phyloP scores from a whole-genome alignment of 2,113 vertebrate genomes.

The Lophura nycthemera region DNA sequence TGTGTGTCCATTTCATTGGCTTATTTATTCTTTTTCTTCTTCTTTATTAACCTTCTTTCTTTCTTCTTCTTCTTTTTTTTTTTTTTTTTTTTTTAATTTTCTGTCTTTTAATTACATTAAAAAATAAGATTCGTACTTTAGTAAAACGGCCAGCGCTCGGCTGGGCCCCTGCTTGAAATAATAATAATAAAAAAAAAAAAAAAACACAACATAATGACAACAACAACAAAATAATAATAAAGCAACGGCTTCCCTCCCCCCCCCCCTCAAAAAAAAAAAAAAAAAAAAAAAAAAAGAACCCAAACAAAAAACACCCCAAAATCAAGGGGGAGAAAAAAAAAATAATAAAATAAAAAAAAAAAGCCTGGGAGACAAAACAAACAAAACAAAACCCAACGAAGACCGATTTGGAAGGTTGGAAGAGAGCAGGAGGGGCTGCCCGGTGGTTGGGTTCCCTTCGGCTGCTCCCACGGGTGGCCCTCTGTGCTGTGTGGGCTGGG shows the following conservation, averaged over 20 bases:
- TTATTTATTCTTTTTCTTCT: conserved; percentile 49
- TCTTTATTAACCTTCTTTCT: neutral
- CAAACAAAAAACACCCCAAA: neutral
- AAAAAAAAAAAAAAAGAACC: neutral
- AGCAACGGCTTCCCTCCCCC: too few relatives aligned
- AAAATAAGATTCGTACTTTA: too few relatives aligned
- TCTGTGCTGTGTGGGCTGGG: neutral
- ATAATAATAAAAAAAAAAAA: too few relatives aligned
- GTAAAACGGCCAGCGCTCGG: too few relatives aligned
- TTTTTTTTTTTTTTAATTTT: too few relatives aligned
- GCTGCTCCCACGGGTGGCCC: neutral
- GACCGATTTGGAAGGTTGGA: conserved; percentile 56
- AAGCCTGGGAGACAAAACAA: conserved; percentile 6
- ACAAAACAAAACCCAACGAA: conserved; percentile 15
- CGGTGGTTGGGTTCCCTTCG: neutral
- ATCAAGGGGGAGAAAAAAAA: neutral
- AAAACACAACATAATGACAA: too few relatives aligned
- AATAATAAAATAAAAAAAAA: conserved; percentile 55
- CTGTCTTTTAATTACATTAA: too few relatives aligned
- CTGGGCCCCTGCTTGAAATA: too few relatives aligned
- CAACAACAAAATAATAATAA: too few relatives aligned
- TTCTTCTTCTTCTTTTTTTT: too few relatives aligned
- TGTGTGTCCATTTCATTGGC: conserved; percentile 31
- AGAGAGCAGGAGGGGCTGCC: neutral
- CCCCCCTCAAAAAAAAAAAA: conserved; percentile 3